Percentiles rank a stretch among this genome's conserved stretches.
phyloP scores from a whole-genome alignment of 2,888 invertebrate species.

The Argyresthia goedartella region DNA sequence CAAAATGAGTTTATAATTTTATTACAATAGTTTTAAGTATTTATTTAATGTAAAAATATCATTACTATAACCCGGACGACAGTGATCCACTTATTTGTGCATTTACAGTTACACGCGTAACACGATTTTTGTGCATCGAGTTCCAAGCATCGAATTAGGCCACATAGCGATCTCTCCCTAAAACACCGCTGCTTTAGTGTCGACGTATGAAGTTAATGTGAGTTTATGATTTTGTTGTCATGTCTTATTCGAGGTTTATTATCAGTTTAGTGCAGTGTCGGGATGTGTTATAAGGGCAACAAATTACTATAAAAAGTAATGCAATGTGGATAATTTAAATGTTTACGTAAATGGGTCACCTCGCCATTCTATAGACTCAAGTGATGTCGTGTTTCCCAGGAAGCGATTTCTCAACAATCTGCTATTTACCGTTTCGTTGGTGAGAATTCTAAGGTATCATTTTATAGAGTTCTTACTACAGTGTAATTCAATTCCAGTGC shows the following conservation, averaged over 20 bases:
- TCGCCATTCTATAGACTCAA: slow-evolving; percentile 48
- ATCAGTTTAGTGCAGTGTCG: slow-evolving; percentile 4
- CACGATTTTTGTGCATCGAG: slow-evolving; percentile 72
- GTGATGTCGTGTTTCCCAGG: background rate
- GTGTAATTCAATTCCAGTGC: slow-evolving; percentile 25
- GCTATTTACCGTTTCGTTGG: too few species aligned
- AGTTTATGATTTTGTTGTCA: slow-evolving; percentile 31
- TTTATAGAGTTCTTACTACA: background rate
- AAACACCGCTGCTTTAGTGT: slow-evolving; percentile 71
- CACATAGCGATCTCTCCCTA: slow-evolving; percentile 74
- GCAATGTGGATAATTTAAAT: slow-evolving; percentile 61
- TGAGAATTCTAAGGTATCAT: too few species aligned
- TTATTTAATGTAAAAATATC: slow-evolving; percentile 17
- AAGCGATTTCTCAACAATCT: too few species aligned
- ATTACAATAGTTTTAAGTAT: slow-evolving; percentile 21
- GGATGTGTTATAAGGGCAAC: slow-evolving; percentile 28
- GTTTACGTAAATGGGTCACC: slow-evolving; percentile 71
- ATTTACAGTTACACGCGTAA: slow-evolving; percentile 70
- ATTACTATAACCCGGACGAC: slow-evolving; percentile 20
- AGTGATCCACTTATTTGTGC: slow-evolving; percentile 50
- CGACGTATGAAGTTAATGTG: slow-evolving; percentile 69
- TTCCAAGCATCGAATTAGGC: slow-evolving; percentile 70
- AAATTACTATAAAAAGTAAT: slow-evolving; percentile 44
- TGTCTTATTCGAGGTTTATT: slow-evolving; percentile 4
- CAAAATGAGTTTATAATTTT: slow-evolving; percentile 56